Conservation (phyloP, 2,113 vertebrate species). For the Chascanopsetta lugubris region DNA sequence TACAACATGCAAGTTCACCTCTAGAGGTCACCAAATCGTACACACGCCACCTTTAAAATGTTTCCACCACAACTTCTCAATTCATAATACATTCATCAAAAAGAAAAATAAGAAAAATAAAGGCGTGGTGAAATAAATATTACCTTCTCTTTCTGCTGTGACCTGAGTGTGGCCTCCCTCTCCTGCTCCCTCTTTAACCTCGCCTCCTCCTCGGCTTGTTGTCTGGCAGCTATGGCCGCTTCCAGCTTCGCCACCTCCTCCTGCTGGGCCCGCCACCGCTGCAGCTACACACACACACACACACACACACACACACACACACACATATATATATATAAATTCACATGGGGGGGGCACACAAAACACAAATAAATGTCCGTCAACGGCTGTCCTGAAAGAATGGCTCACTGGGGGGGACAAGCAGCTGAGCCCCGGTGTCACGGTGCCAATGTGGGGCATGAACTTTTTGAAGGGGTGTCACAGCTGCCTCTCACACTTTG, state of each 20-base stretch:
- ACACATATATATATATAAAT: slow-evolving; percentile 42
- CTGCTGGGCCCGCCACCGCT: slow-evolving; percentile 86
- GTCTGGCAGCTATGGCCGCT: slow-evolving; percentile 84
- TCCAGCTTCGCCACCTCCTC: slow-evolving; percentile 87
- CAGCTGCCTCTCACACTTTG: slow-evolving; percentile 35
- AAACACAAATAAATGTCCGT: slow-evolving; percentile 29
- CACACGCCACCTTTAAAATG: too few species aligned
- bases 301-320: slow-evolving; percentile 44
- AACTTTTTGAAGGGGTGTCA: slow-evolving; percentile 38
- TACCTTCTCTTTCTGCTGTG: slow-evolving; percentile 83
- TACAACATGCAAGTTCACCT: too few species aligned
- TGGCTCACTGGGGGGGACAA: slow-evolving; percentile 23
- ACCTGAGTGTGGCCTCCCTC: slow-evolving; percentile 79
- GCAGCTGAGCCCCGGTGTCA: slow-evolving; percentile 31
- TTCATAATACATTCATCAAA: too few species aligned
- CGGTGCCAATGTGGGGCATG: slow-evolving; percentile 22
- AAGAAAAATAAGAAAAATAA: too few species aligned
- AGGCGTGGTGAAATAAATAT: slow-evolving; percentile 1
- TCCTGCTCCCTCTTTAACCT: slow-evolving; percentile 81
- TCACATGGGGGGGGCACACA: not conserved
- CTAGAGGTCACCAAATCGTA: too few species aligned
- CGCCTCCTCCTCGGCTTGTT: slow-evolving; percentile 82
- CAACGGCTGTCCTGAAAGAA: slow-evolving; percentile 37
- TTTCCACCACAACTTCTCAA: too few species aligned
- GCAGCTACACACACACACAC: slow-evolving; percentile 80